Evolutionary conservation across 1,140 invertebrate genomes (phyloP).

Genomic region (Alviniconcha marisindica): DNA sequence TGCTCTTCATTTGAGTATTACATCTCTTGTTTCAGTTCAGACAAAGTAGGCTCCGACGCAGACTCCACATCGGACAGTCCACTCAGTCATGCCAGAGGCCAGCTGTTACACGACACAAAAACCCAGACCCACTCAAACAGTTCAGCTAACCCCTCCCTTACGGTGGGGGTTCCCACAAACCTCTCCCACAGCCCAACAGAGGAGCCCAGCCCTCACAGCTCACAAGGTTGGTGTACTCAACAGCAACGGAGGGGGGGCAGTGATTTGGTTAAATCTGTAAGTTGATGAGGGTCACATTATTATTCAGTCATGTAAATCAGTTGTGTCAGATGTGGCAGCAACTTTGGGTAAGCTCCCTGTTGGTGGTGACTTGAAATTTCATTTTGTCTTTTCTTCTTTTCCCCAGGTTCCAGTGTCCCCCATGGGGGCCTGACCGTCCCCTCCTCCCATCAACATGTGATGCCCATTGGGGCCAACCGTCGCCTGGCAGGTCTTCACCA

Average conservation of each 20-base stretch:
- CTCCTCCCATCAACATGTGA: slow-evolving; percentile 28
- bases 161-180: slow-evolving; percentile 7
- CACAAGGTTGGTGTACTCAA: neutral
- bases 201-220: neutral
- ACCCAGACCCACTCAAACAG: neutral
- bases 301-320: too few relatives aligned
- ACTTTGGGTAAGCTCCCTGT: too few relatives aligned
- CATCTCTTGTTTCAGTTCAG: slow-evolving; percentile 7
- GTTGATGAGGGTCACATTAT: too few relatives aligned
- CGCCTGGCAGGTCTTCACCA: slow-evolving; percentile 45
- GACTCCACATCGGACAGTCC: slow-evolving; percentile 33
- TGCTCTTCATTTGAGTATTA: too few relatives aligned
- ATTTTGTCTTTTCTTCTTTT: neutral
- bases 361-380: too few relatives aligned
- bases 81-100: neutral
- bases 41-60: slow-evolving; percentile 28
- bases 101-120: neutral
- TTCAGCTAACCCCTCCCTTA: neutral
- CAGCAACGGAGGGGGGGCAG: too few relatives aligned
- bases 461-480: slow-evolving; percentile 46
- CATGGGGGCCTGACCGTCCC: slow-evolving; percentile 38
- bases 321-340: too few relatives aligned
- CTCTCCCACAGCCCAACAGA: slow-evolving; percentile 39
- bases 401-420: slow-evolving; percentile 6
- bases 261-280: too few relatives aligned